Conservation (phyloP, 1,140 invertebrate species). For the Drosophila busckii region DNA sequence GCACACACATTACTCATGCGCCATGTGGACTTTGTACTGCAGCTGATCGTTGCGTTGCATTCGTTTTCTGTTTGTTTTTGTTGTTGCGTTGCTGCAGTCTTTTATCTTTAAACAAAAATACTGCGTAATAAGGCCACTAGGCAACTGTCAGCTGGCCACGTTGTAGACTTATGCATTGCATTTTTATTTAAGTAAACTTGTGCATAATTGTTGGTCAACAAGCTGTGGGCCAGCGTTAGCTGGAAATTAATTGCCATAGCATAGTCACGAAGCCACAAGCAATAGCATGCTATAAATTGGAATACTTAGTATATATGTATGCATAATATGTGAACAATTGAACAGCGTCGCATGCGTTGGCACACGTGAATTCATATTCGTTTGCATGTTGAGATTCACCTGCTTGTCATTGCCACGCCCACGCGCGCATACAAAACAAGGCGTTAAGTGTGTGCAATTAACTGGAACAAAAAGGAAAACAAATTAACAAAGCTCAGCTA, state of each 20-base stretch:
- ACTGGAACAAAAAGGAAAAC: conserved; percentile 40
- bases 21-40: conserved; percentile 49
- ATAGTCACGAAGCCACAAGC: conserved; percentile 26
- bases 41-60: conserved; percentile 2
- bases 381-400: too few relatives aligned
- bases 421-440: conserved; percentile 1
- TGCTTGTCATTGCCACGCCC: conserved; percentile 13
- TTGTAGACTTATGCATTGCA: conserved; percentile 8
- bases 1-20: conserved; percentile 48
- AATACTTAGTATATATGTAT: too few relatives aligned
- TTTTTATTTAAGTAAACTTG: conserved; percentile 20
- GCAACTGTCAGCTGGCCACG: conserved; percentile 11
- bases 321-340: too few relatives aligned
- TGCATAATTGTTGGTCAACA: conserved; percentile 42
- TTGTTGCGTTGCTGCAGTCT: conserved; percentile 3
- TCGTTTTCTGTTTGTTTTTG: background rate
- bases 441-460: conserved; percentile 51
- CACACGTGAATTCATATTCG: too few relatives aligned
- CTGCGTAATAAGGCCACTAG: conserved; percentile 22
- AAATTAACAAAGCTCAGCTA: conserved; percentile 15
- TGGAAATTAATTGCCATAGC: conserved; percentile 35
- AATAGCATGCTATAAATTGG: conserved; percentile 54
- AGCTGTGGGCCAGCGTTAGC: conserved; percentile 23
- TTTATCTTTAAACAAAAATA: conserved; percentile 39
- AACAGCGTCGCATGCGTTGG: too few relatives aligned